Evolutionary conservation across 2,888 invertebrate species (phyloP).

Genomic region (Sinopyrophorus schimmeli): DNA sequence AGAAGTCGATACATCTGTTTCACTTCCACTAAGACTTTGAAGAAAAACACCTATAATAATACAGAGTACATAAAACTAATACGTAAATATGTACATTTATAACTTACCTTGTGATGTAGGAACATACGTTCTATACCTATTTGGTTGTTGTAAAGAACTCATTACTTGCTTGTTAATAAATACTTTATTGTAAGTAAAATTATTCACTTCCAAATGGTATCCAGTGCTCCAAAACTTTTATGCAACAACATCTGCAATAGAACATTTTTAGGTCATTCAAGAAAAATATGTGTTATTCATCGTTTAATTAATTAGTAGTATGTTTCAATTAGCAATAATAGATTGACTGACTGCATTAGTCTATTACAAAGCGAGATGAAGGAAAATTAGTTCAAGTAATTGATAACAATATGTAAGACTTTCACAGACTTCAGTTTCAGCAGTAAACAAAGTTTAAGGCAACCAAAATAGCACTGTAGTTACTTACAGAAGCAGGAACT

Average conservation of each 20-base stretch:
- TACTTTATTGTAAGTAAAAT: background rate
- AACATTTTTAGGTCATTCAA: no score
- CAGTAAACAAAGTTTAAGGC: no score
- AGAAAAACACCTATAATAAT: slow-evolving; percentile 61
- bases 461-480: no score
- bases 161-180: slow-evolving; percentile 17
- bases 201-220: slow-evolving; percentile 3
- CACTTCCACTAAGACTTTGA: slow-evolving; percentile 82
- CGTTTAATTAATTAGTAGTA: no score
- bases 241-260: slow-evolving; percentile 38
- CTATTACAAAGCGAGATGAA: slow-evolving; percentile 20
- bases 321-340: no score
- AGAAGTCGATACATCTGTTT: slow-evolving; percentile 88
- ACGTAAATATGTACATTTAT: slow-evolving; percentile 6
- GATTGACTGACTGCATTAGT: no score
- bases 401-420: slow-evolving; percentile 37
- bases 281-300: no score
- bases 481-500: slow-evolving; percentile 44
- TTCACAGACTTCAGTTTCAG: no score
- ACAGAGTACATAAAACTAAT: background rate
- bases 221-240: slow-evolving; percentile 37
- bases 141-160: slow-evolving; percentile 48
- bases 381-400: slow-evolving; percentile 41
- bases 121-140: slow-evolving; percentile 45
- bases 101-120: slow-evolving; percentile 43